Percentiles rank a stretch among this genome's conserved stretches.
Evolutionary conservation across 1,140 invertebrate genomes (phyloP).

Genomic region (Lordiphosa stackelbergi): DNA sequence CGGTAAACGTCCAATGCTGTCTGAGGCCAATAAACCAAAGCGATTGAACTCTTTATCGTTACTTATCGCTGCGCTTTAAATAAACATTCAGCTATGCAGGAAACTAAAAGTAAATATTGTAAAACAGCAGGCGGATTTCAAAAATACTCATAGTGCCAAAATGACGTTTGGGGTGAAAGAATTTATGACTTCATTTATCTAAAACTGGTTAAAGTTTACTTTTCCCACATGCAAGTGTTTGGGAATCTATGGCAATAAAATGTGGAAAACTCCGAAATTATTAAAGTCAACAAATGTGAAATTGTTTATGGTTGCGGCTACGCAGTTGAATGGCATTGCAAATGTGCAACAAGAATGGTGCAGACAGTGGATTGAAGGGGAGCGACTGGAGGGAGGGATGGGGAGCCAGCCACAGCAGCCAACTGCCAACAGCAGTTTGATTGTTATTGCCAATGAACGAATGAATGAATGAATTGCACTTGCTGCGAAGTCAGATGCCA

Average conservation of each 20-base stretch:
- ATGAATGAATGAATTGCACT: slow-evolving; percentile 71
- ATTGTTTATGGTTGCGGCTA: slow-evolving; percentile 39
- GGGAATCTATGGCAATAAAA: slow-evolving; percentile 29
- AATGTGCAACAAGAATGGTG: slow-evolving; percentile 48
- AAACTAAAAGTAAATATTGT: slow-evolving; percentile 46
- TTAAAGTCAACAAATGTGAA: slow-evolving; percentile 57
- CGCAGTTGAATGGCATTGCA: slow-evolving; percentile 69
- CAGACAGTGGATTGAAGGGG: background rate
- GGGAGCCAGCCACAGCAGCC: slow-evolving; percentile 40
- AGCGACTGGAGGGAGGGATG: slow-evolving; percentile 27
- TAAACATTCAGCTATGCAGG: slow-evolving; percentile 20
- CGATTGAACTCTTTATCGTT: slow-evolving; percentile 71
- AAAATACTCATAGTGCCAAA: slow-evolving; percentile 50
- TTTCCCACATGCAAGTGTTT: slow-evolving; percentile 52
- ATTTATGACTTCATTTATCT: slow-evolving; percentile 56
- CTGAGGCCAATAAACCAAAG: slow-evolving; percentile 58
- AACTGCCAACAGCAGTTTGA: slow-evolving; percentile 54
- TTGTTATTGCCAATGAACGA: slow-evolving; percentile 74
- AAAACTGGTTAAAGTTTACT: slow-evolving; percentile 50
- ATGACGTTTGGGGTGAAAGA: slow-evolving; percentile 28
- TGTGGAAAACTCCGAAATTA: slow-evolving; percentile 46
- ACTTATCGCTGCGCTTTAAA: slow-evolving; percentile 18
- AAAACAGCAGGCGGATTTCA: slow-evolving; percentile 43
- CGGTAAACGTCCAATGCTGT: slow-evolving; percentile 14
- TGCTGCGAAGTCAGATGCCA: slow-evolving; percentile 52